phyloP scores from a whole-genome alignment of 2,113 vertebrate species.

The Pao palembangensis region DNA sequence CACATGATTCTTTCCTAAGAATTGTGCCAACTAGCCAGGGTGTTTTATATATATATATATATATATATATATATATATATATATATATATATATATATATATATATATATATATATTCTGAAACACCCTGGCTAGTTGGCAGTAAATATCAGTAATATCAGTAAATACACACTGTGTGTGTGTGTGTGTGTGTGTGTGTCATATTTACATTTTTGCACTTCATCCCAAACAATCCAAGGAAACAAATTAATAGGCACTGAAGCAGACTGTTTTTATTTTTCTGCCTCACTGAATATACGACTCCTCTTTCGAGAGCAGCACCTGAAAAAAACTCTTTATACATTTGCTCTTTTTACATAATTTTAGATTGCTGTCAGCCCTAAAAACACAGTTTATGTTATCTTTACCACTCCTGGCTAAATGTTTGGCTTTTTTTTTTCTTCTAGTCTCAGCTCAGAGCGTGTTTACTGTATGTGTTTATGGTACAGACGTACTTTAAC shows the following conservation, averaged over 20 bases:
- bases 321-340: slow-evolving; percentile 26
- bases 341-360: slow-evolving; percentile 50
- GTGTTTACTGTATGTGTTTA: slow-evolving; percentile 8
- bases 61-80: too few relatives aligned
- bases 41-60: background rate
- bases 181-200: slow-evolving; percentile 3
- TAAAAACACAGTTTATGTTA: slow-evolving; percentile 29
- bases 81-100: too few relatives aligned
- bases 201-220: slow-evolving; percentile 43
- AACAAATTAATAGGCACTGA: slow-evolving; percentile 51
- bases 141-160: too few relatives aligned
- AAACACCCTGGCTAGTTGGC: too few relatives aligned
- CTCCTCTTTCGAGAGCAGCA: slow-evolving; percentile 42
- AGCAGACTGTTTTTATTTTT: slow-evolving; percentile 26
- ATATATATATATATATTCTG: too few relatives aligned
- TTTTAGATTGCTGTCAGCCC: slow-evolving; percentile 32
- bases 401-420: background rate
- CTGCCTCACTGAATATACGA: slow-evolving; percentile 54
- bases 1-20: slow-evolving; percentile 46
- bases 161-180: too few relatives aligned
- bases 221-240: slow-evolving; percentile 34
- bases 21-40: slow-evolving; percentile 15
- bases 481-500: slow-evolving; percentile 26
- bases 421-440: background rate
- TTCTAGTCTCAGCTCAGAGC: background rate